Conservation (phyloP, 1,140 invertebrate species). For the Drosophila parvula region DNA sequence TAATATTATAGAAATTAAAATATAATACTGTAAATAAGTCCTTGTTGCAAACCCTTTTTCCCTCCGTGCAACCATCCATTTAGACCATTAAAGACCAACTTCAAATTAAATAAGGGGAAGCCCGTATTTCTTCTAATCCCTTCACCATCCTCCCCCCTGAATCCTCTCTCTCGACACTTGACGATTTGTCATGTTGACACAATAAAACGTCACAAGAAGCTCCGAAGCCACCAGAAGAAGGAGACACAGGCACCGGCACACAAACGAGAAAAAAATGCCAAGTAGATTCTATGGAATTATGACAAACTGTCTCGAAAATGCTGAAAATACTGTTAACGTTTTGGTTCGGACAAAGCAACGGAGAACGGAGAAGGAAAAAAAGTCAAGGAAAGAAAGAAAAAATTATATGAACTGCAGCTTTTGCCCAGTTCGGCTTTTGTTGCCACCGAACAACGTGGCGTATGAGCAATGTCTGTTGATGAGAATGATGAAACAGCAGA, state of each 20-base stretch:
- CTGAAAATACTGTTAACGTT: constrained; percentile 81
- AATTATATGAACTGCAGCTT: constrained; percentile 59
- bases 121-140: constrained; percentile 5
- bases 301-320: constrained; percentile 82
- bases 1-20: too few species aligned
- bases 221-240: constrained; percentile 20
- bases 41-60: background rate
- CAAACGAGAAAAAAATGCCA: constrained; percentile 33
- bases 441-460: constrained; percentile 65
- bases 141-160: background rate
- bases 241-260: constrained; percentile 9
- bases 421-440: constrained; percentile 58
- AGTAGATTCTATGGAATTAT: constrained; percentile 78
- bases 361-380: background rate
- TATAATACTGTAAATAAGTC: background rate
- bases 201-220: constrained; percentile 67
- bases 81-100: constrained; percentile 59
- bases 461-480: constrained; percentile 81
- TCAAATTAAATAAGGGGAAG: constrained; percentile 74
- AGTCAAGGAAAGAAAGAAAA: constrained; percentile 28
- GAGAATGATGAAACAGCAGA: constrained; percentile 82
- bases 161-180: constrained; percentile 58
- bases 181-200: constrained; percentile 81
- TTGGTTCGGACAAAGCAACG: constrained; percentile 44
- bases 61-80: constrained; percentile 24